A percentile compares a stretch with the other conserved stretches of the same genome.
These are phyloP conservation scores for Elmis aenea DNA, from an alignment of 2,888 invertebrate species.

Conservation along the genomic window DNA sequence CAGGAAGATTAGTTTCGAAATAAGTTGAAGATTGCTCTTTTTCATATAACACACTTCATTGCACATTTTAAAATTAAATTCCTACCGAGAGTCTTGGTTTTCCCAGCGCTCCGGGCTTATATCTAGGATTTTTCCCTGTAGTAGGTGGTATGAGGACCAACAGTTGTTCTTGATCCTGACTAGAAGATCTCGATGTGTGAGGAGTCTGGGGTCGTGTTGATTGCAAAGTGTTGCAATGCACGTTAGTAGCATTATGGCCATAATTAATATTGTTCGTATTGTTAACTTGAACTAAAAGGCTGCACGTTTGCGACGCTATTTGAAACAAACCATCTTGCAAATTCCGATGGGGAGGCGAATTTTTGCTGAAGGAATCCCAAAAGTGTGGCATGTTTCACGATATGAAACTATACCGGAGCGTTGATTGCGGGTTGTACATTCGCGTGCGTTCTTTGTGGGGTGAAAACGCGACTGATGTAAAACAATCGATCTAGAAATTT, in stretches of 20 bases:
- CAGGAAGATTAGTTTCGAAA: no score
- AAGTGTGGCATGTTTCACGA: constrained; percentile 42
- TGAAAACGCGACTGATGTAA: constrained; percentile 12
- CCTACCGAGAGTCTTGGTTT: constrained; percentile 61
- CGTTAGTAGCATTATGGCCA: constrained; percentile 59
- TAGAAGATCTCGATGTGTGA: constrained; percentile 5
- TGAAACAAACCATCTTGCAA: constrained; percentile 72
- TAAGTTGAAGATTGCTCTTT: no score
- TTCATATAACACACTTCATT: no score
- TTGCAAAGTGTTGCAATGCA: constrained; percentile 52
- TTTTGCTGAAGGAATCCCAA: constrained; percentile 54
- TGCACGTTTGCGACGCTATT: constrained; percentile 74
- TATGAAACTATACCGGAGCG: background rate
- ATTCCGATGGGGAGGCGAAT: constrained; percentile 55
- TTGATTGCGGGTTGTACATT: constrained; percentile 5
- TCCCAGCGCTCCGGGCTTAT: constrained; percentile 30
- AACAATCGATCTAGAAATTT: constrained; percentile 15
- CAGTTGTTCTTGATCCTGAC: constrained; percentile 42
- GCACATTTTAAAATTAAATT: no score
- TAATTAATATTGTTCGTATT: constrained; percentile 71
- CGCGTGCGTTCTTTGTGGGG: constrained; percentile 6
- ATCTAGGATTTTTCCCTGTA: constrained; percentile 22
- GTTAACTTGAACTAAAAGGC: constrained; percentile 70
- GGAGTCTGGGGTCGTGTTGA: constrained; percentile 11
- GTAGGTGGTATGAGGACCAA: constrained; percentile 56